Conservation (phyloP, 2,113 vertebrate species). For the Globicephala melas region DNA sequence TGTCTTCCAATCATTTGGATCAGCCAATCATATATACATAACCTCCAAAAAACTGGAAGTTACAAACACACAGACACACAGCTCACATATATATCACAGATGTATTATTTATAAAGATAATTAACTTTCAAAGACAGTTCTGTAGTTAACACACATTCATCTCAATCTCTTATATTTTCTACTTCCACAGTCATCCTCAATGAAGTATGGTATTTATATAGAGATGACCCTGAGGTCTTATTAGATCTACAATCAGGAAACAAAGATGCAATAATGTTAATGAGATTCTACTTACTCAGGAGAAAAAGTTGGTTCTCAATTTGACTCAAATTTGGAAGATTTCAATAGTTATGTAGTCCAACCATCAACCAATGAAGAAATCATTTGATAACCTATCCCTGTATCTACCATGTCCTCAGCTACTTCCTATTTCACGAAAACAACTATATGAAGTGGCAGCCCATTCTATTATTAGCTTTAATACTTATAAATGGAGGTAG, state of each 20-base stretch:
- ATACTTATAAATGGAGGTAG: neutral
- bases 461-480: neutral
- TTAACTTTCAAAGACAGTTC: neutral
- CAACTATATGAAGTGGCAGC: neutral
- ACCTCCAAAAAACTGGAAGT: neutral
- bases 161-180: neutral
- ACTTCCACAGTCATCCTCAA: neutral
- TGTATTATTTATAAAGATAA: neutral
- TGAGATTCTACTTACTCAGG: neutral
- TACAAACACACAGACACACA: neutral
- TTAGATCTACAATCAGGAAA: neutral
- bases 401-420: neutral
- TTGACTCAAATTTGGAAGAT: neutral
- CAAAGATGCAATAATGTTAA: neutral
- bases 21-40: neutral
- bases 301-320: neutral
- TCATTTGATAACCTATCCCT: neutral
- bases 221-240: neutral
- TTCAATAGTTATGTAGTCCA: neutral
- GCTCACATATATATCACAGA: neutral
- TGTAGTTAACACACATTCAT: neutral
- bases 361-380: neutral
- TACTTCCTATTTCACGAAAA: neutral
- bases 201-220: neutral
- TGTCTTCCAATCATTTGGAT: neutral